Evolutionary conservation across 1,140 invertebrate species (phyloP).

Genomic region (Drosophila nikananu): DNA sequence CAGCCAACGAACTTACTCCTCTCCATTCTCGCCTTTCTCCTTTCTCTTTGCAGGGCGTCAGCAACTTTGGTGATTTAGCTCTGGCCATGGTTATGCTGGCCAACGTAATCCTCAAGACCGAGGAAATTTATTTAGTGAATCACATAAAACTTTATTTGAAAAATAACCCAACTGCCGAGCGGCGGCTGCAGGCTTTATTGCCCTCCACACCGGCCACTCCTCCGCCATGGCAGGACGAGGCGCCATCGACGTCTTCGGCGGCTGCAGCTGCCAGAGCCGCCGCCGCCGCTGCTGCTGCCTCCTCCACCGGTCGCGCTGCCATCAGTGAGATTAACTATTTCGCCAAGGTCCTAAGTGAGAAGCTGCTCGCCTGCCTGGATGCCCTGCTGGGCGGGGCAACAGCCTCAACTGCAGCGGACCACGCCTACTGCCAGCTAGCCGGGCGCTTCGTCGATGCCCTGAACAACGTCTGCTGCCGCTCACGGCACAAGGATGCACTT

Average conservation of each 20-base stretch:
- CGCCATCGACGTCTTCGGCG: constrained; percentile 78
- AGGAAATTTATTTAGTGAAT: constrained; percentile 85
- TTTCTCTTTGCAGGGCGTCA: constrained; percentile 66
- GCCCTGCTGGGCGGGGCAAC: constrained; percentile 25
- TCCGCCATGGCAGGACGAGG: constrained; percentile 62
- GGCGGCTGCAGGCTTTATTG: constrained; percentile 31
- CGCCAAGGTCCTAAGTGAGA: constrained; percentile 81
- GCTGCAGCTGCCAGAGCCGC: constrained; percentile 70
- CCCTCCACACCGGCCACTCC: constrained; percentile 17
- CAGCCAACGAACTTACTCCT: constrained; percentile 34
- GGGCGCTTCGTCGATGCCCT: constrained; percentile 76
- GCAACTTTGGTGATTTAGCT: constrained; percentile 84
- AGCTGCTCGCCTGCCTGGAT: constrained; percentile 71
- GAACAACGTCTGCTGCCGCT: constrained; percentile 77
- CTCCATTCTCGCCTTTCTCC: background rate
- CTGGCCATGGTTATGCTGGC: constrained; percentile 80
- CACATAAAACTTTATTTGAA: constrained; percentile 85
- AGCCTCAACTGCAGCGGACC: constrained; percentile 9
- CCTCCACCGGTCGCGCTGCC: constrained; percentile 17
- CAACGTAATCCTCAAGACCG: constrained; percentile 84
- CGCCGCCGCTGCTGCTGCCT: constrained; percentile 26
- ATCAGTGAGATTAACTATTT: constrained; percentile 85
- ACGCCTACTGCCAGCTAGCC: constrained; percentile 69
- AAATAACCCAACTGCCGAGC: constrained; percentile 78
- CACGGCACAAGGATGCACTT: constrained; percentile 76